Evolutionary conservation across 1,140 invertebrate species (phyloP).

Genomic region (Stegodyphus dumicola): DNA sequence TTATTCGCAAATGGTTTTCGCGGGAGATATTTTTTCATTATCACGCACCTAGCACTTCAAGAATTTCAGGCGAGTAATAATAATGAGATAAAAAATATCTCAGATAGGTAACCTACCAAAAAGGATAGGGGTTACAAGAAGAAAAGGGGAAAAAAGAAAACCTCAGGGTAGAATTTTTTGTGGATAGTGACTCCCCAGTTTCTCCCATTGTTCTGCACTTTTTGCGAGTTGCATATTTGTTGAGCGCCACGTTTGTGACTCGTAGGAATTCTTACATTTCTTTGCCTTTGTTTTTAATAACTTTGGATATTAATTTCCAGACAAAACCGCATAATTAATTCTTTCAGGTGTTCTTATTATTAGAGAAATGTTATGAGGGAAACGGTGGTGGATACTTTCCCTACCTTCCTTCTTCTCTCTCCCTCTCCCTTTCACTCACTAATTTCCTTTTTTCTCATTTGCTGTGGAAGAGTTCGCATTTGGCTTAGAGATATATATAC

Average conservation of each 20-base stretch:
- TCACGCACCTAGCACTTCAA: background rate
- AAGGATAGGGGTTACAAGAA: too few species aligned
- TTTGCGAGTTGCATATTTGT: background rate
- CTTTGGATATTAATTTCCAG: constrained; percentile 59
- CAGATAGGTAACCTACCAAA: too few species aligned
- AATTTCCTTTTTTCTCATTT: constrained; percentile 34
- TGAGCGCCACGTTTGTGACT: constrained; percentile 27
- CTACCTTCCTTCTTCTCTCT: background rate
- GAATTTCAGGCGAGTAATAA: constrained; percentile 1
- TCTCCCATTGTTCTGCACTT: constrained; percentile 37
- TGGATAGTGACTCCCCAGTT: background rate
- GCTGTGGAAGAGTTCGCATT: constrained; percentile 43
- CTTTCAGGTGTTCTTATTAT: constrained; percentile 60
- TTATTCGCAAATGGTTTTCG: background rate
- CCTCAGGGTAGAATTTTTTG: constrained; percentile 38
- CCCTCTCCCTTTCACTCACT: background rate
- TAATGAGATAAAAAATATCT: too few species aligned
- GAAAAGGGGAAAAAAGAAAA: background rate
- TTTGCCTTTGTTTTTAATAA: constrained; percentile 54
- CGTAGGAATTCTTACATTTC: constrained; percentile 45
- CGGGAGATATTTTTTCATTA: constrained; percentile 6
- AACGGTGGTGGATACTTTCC: background rate
- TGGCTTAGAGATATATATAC: constrained; percentile 43
- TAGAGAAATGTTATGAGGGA: constrained; percentile 8
- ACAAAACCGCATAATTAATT: constrained; percentile 61